Evolutionary conservation across 1,140 invertebrate genomes (phyloP).

Genomic region (Helicorthomorpha holstii): DNA sequence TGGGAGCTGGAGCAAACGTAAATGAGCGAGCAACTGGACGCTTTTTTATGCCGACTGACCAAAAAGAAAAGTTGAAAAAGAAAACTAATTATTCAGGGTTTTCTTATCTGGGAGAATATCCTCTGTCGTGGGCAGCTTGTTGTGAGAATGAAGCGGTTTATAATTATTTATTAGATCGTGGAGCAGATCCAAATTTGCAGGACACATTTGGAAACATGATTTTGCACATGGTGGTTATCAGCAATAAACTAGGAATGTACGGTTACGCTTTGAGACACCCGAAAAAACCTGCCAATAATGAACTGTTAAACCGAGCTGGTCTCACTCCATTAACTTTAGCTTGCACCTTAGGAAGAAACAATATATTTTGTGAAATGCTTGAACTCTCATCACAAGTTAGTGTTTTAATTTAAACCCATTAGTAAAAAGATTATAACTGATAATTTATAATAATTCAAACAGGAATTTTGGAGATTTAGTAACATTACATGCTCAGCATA

Average conservation of each 20-base stretch:
- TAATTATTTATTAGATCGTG: slow-evolving; percentile 76
- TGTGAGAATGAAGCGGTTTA: slow-evolving; percentile 95
- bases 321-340: slow-evolving; percentile 89
- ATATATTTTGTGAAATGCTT: slow-evolving; percentile 94
- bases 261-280: slow-evolving; percentile 91
- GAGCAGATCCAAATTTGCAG: slow-evolving; percentile 79
- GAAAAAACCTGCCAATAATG: slow-evolving; percentile 73
- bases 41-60: slow-evolving; percentile 81
- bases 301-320: slow-evolving; percentile 69
- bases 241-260: slow-evolving; percentile 94
- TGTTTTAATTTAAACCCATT: slow-evolving; percentile 2
- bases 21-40: slow-evolving; percentile 83
- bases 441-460: slow-evolving; percentile 4
- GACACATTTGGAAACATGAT: slow-evolving; percentile 91
- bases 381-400: slow-evolving; percentile 67
- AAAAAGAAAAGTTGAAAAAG: slow-evolving; percentile 54
- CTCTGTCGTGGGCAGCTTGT: slow-evolving; percentile 89
- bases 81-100: slow-evolving; percentile 79
- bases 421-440: background rate
- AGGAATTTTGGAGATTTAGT: slow-evolving; percentile 95
- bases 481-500: slow-evolving; percentile 99
- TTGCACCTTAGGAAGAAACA: slow-evolving; percentile 83
- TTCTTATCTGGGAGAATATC: slow-evolving; percentile 90
- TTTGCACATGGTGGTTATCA: slow-evolving; percentile 94
- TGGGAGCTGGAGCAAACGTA: slow-evolving; percentile 77